Percentiles rank a stretch among this genome's conserved stretches.
Conservation (phyloP, 2,113 vertebrate species). For the Hippopotamus amphibius region DNA sequence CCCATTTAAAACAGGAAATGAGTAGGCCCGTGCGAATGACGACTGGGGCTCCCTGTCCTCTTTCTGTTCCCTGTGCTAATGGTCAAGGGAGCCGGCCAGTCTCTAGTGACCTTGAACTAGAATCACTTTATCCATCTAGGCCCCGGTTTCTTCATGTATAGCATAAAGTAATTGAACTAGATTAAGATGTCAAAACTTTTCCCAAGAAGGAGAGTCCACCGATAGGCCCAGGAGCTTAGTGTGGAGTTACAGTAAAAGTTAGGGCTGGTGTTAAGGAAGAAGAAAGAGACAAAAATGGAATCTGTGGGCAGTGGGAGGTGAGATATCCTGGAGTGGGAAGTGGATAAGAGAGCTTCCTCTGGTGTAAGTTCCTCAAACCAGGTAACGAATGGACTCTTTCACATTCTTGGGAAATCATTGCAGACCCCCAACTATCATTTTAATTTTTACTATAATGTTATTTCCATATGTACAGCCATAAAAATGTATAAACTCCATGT, state of each 20-base stretch:
- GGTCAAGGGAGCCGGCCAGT: not conserved
- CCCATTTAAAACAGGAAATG: not conserved
- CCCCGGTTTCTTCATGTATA: not conserved
- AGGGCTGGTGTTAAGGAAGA: not conserved
- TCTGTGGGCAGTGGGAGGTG: not conserved
- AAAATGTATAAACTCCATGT: not conserved
- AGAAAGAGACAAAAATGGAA: not conserved
- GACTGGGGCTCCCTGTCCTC: too few species aligned
- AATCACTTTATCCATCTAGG: not conserved
- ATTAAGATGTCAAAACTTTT: not conserved
- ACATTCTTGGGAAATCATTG: not conserved
- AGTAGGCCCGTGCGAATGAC: rapidly evolving
- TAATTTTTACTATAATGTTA: not conserved
- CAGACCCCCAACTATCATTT: not conserved
- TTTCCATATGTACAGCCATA: not conserved
- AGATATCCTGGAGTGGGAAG: not conserved
- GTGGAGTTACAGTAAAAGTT: not conserved
- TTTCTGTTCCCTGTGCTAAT: not conserved
- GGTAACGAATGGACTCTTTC: not conserved
- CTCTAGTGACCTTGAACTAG: not conserved
- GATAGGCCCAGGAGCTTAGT: not conserved
- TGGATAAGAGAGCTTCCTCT: not conserved
- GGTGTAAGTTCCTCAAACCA: not conserved
- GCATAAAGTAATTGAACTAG: not conserved
- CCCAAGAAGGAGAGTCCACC: not conserved